Evolutionary conservation across 2,113 vertebrate species (phyloP), one percentile per base, ranked within the genome.

Genomic region (Aepyceros melampus): DNA sequence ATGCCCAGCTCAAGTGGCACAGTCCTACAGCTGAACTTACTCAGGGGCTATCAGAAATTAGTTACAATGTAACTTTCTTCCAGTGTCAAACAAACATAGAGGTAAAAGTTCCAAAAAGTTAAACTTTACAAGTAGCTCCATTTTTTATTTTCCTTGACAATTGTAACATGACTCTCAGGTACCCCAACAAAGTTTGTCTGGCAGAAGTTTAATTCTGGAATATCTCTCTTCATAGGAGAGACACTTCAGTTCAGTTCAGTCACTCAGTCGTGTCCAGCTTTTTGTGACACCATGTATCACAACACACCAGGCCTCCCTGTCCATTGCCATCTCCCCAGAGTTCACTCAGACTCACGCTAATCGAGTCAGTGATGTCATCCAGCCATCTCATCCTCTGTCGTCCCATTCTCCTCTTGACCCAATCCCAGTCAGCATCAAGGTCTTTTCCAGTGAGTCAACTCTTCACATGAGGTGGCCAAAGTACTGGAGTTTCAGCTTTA

Each of bases 391-490:
- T 25, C 55, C 23, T 56, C 9, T 0, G 23, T 56, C 3, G 4
- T 25, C 3, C 3, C 23, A 23, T 56, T 25, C 3, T 11, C 3
- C 9, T 25, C 23, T 1, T 11, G 9, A 8, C 7, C 8, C 55
- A 56, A 56, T 56, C 21, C 23, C 55, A 4, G 8, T 19, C 21
- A 56, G 8, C 21, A 56, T 56, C 55, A 25, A 7, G 8, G 21
- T 56, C 8, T 10, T 56, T 56, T 56, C 3, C 55, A 56, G 4
- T 56, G 55, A 56, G 55, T 25, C 8, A 56, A 25, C 8, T 1
- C 21, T 56, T 56, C 55, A 2, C 55, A 25, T 25, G 8, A 56
- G 21, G 21, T 56, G 55, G 1, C 8, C 55, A 25, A 56, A 25
- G 55, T 56, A 25, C 21, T 4, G 8, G 55, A 56, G 21, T 4